phyloP scores from a whole-genome alignment of 2,113 vertebrate genomes.

The Lophura nycthemera region DNA sequence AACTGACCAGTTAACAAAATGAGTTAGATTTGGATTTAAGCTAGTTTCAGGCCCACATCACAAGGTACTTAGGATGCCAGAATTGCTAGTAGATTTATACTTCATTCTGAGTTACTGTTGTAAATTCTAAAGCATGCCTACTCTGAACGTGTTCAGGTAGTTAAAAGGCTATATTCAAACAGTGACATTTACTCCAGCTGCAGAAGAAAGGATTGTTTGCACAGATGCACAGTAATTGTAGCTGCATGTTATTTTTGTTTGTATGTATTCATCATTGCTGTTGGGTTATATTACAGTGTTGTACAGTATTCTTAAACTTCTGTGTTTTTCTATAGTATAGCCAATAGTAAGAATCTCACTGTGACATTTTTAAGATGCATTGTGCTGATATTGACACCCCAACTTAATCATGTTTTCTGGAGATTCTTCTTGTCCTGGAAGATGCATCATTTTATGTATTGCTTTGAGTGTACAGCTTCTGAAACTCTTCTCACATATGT shows the following conservation, averaged over 20 bases:
- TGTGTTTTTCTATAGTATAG: background rate
- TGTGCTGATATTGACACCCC: background rate
- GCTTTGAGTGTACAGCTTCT: background rate
- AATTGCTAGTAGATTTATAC: background rate
- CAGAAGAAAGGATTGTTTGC: background rate
- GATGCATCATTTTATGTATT: background rate
- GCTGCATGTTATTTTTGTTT: background rate
- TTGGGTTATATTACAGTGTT: background rate
- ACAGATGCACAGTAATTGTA: background rate
- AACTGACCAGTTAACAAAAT: background rate
- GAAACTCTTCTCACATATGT: background rate
- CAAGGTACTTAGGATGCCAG: background rate
- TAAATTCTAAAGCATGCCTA: background rate
- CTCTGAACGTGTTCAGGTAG: rapidly evolving
- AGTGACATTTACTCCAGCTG: background rate
- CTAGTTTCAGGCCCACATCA: background rate
- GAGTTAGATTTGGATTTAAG: background rate
- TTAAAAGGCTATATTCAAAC: background rate
- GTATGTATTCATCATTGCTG: background rate
- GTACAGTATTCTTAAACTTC: background rate
- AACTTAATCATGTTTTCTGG: background rate
- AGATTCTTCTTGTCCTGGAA: background rate
- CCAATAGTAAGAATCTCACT: rapidly evolving
- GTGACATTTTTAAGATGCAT: background rate
- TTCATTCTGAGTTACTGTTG: background rate